Percentiles rank a stretch among this genome's conserved stretches.
Evolutionary conservation across 2,888 invertebrate genomes (phyloP).

Genomic region (Zygothrica quintamaculata): DNA sequence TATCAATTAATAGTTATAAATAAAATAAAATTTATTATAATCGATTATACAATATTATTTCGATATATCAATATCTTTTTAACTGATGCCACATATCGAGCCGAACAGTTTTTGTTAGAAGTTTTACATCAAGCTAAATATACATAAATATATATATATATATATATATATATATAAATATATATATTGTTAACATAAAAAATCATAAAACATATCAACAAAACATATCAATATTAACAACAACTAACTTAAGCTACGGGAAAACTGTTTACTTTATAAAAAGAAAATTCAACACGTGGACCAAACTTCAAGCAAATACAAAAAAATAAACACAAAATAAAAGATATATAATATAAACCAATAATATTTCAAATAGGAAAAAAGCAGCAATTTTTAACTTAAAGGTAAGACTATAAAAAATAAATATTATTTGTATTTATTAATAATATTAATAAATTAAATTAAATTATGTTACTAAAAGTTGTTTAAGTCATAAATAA

Average conservation of each 20-base stretch:
- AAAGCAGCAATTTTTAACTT: not conserved
- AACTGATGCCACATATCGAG: too few species aligned
- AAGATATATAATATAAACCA: not conserved
- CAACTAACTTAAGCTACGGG: conserved; percentile 15
- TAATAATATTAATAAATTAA: too few species aligned
- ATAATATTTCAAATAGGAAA: conserved; percentile 1
- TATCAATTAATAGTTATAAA: conserved; percentile 19
- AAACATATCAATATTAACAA: conserved; percentile 20
- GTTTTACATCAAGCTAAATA: conserved; percentile 55
- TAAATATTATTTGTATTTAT: too few species aligned
- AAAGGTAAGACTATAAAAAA: conserved; percentile 21
- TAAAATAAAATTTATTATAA: conserved; percentile 21
- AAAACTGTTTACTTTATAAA: conserved; percentile 53
- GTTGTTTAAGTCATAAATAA: too few species aligned
- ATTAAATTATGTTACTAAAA: too few species aligned
- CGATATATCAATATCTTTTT: conserved; percentile 4
- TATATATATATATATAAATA: conserved; percentile 24
- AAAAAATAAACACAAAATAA: not conserved
- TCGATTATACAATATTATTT: conserved; percentile 32
- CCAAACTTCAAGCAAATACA: conserved; percentile 41
- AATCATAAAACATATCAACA: conserved; percentile 63
- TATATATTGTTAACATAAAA: conserved; percentile 12
- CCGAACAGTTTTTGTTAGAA: conserved; percentile 56
- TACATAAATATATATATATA: conserved; percentile 20
- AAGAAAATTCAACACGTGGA: conserved; percentile 48